Base-by-base conservation (phyloP, 1,140 invertebrate species). In the Euura saliciscinereae region DNA sequence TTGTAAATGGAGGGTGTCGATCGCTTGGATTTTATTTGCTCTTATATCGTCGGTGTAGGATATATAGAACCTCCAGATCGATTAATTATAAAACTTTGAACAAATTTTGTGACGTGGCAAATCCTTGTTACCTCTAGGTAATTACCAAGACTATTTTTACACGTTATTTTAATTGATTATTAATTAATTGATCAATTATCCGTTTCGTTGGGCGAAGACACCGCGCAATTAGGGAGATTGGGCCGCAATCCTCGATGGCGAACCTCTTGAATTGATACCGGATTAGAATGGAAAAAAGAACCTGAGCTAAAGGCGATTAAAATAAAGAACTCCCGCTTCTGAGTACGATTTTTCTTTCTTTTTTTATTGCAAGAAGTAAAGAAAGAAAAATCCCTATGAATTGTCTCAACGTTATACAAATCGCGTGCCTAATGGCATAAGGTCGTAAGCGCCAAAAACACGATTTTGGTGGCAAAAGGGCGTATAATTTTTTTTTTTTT, bases 311-410 rank as follows among this genome's bases (percentile, higher is more conserved):
- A 66, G 11, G 65, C 45, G 71, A 72, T 13, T 11, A 59, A 28
- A 28, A 28, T 28, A 28, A 28, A 28, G 28, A 28, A 28, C 28
- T 28, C 28, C 28, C 28, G 28, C 28, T 28, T 68, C 65, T 68
- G 13, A 68, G 69, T 72, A 68, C 66, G 45, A 68, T 65, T 72
- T 68, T 72, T 72, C 66, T 59, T 28, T 28, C 28, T 28, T 28
- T 28, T 28, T 28, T 28, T 28, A 28, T 28, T 28, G 28, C 28
- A 28, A 28, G 1, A 28, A 28, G 28, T 28, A 28, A 28, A 28
- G 28, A 28, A 28, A 28, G 28, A 28, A 28, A 28, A 28, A 28
- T 28, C 28, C 28, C 28, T 28, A 28, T n/a, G n/a, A n/a, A n/a
- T n/a, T n/a, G n/a, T n/a, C n/a, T n/a, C n/a, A n/a, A n/a, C n/a